Evolutionary conservation across 1,140 invertebrate species (phyloP).

Genomic region (Neodiprion fabricii): DNA sequence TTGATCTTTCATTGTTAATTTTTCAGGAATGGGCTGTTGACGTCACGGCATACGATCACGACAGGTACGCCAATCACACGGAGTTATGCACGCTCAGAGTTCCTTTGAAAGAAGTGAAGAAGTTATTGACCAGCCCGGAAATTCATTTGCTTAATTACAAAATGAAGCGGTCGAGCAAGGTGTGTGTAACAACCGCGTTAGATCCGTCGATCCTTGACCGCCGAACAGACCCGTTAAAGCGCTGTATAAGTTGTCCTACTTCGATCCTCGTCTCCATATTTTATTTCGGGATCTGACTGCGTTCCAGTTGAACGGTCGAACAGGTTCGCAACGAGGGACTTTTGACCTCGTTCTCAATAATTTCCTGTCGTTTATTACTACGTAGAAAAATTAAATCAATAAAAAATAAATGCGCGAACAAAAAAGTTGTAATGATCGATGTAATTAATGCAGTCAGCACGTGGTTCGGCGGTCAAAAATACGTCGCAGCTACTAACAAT

Average conservation of each 20-base stretch:
- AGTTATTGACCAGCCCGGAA: constrained; percentile 49
- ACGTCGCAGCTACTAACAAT: too few species aligned
- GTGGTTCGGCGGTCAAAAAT: too few species aligned
- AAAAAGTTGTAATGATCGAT: not conserved
- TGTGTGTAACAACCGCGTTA: constrained; percentile 22
- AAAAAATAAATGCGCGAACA: too few species aligned
- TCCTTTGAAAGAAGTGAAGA: constrained; percentile 49
- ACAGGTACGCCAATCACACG: constrained; percentile 57
- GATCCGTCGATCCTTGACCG: too few species aligned
- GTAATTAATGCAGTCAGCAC: constrained; percentile 1
- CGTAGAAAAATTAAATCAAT: too few species aligned
- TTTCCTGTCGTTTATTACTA: too few species aligned
- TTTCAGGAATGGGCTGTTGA: constrained; percentile 55
- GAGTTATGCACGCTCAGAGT: constrained; percentile 54
- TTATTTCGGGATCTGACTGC: not conserved
- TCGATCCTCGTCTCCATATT: not conserved
- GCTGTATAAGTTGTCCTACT: too few species aligned
- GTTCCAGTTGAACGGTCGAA: too few species aligned
- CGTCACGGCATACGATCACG: constrained; percentile 51
- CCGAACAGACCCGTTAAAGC: too few species aligned
- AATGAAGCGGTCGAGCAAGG: constrained; percentile 55
- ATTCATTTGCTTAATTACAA: constrained; percentile 55
- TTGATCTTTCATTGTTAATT: too few species aligned
- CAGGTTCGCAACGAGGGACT: too few species aligned
- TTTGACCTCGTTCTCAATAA: not conserved